phyloP scores from a whole-genome alignment of 2,113 vertebrate genomes.

The Chionis minor region DNA sequence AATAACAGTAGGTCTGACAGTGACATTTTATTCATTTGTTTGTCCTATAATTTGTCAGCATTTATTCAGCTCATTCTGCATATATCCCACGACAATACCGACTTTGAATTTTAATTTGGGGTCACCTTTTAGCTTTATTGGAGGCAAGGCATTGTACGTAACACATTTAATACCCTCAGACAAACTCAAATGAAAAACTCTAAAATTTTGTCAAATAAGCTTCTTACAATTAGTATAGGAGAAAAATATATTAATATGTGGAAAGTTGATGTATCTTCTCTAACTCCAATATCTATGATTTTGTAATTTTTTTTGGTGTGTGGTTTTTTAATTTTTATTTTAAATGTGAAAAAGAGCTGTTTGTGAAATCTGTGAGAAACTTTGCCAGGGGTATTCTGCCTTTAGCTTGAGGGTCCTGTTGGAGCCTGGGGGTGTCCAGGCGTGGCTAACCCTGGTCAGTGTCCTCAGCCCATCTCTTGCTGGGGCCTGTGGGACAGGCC shows the following conservation, averaged over 20 bases:
- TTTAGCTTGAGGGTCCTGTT: not conserved
- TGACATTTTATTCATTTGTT: not conserved
- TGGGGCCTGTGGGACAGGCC: not conserved
- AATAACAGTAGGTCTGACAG: not conserved
- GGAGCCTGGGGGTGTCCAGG: fast-evolving
- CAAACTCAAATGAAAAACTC: not conserved
- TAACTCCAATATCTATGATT: not conserved
- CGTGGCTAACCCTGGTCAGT: fast-evolving
- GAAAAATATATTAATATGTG: not conserved
- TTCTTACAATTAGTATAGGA: not conserved
- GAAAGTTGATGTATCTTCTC: not conserved
- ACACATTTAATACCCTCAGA: not conserved
- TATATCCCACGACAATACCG: not conserved
- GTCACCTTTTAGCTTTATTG: not conserved
- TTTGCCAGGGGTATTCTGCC: not conserved
- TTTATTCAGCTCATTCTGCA: not conserved
- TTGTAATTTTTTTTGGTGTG: not conserved
- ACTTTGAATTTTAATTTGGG: constrained; percentile 1
- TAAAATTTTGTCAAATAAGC: not conserved
- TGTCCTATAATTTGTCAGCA: not conserved
- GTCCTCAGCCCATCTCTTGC: not conserved
- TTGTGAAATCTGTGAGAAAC: not conserved
- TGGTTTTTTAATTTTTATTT: not conserved
- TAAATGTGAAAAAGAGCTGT: not conserved
- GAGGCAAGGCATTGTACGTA: not conserved